These are phyloP conservation scores for Uloborus plumipes DNA, from an alignment of 2,888 invertebrate genomes.

Conservation along the genomic window DNA sequence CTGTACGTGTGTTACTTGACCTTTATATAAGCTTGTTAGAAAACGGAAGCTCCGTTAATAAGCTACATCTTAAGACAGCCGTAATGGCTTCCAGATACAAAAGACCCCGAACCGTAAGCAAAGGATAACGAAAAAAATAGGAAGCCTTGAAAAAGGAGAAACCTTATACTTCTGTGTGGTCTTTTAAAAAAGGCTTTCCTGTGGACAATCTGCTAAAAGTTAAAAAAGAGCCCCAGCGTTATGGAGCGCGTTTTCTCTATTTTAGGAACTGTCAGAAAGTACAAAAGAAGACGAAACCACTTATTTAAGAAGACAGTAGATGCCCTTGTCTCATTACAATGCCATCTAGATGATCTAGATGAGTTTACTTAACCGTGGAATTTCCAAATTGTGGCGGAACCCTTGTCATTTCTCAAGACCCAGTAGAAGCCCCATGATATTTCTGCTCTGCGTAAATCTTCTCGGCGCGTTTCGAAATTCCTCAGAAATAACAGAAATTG, in stretches of 20 bases:
- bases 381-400: slow-evolving; percentile 34
- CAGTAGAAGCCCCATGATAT: too few relatives aligned
- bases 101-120: slow-evolving; percentile 6
- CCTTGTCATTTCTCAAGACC: too few relatives aligned
- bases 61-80: not conserved
- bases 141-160: slow-evolving; percentile 10
- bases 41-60: slow-evolving; percentile 30
- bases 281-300: slow-evolving; percentile 47
- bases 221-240: not conserved
- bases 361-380: slow-evolving; percentile 20
- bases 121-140: slow-evolving; percentile 4
- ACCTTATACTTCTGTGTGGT: slow-evolving; percentile 52
- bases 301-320: slow-evolving; percentile 27
- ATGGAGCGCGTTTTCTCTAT: slow-evolving; percentile 25
- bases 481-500: too few relatives aligned
- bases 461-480: too few relatives aligned
- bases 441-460: too few relatives aligned
- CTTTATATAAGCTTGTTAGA: slow-evolving; percentile 11
- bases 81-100: slow-evolving; percentile 42
- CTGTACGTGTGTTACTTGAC: not conserved
- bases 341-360: slow-evolving; percentile 38
- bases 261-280: slow-evolving; percentile 22
- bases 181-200: slow-evolving; percentile 15
- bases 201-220: slow-evolving; percentile 41
- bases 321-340: slow-evolving; percentile 46